phyloP scores from a whole-genome alignment of 1,140 invertebrate genomes.

The Ostrea denselamellosa region DNA sequence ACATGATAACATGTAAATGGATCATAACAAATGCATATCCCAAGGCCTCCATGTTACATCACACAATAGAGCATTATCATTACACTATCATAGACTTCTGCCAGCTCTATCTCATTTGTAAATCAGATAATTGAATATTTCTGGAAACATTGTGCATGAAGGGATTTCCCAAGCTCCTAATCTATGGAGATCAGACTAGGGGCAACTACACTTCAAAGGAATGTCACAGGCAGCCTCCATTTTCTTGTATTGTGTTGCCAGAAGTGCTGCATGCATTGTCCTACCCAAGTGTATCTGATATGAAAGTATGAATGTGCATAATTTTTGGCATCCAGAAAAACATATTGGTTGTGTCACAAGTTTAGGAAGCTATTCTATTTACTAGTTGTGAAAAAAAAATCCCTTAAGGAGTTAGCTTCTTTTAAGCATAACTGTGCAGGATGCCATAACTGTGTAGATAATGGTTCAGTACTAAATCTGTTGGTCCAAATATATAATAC shows the following conservation, averaged over 20 bases:
- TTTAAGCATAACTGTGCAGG: no score
- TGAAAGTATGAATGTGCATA: background rate
- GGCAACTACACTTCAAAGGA: background rate
- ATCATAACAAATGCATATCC: conserved; percentile 5
- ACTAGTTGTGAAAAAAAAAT: no score
- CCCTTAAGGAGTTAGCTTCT: no score
- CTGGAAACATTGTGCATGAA: conserved; percentile 27
- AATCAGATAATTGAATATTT: conserved; percentile 38
- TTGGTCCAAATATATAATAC: no score
- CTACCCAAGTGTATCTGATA: no score
- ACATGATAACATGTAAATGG: background rate
- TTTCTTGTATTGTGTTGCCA: background rate
- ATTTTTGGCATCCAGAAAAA: conserved; percentile 5
- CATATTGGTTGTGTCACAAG: background rate
- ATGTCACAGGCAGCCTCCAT: background rate
- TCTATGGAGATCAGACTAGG: background rate
- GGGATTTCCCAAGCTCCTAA: background rate
- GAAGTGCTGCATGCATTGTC: background rate
- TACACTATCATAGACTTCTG: conserved; percentile 14
- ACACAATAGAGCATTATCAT: conserved; percentile 9
- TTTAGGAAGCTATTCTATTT: no score
- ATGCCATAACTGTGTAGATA: no score
- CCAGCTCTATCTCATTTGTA: background rate
- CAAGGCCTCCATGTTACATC: conserved; percentile 16
- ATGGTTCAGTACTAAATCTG: no score